Base-by-base conservation (phyloP, 1,140 invertebrate genomes). In the Temnothorax nylanderi region DNA sequence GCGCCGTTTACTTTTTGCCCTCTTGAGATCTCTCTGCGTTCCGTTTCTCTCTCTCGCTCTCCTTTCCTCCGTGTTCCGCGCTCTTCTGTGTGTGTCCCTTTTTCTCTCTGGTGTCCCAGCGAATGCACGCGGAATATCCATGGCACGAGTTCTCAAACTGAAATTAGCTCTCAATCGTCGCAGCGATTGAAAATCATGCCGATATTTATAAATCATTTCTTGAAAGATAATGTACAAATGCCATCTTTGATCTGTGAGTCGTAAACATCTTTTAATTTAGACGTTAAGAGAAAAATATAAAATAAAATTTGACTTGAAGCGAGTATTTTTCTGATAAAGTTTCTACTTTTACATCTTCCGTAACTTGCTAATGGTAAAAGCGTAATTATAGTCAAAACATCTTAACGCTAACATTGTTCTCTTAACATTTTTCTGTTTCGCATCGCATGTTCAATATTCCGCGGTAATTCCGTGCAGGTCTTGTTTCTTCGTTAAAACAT, bases 1-100 rank as follows among this genome's bases (percentile, higher is more conserved):
- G 94, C 91, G 91, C 92, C 91, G 93, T 91, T 94, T 93, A 93
- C 93, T 94, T 94, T 94, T 94, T 94, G 92, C 92, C 86, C 90
- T 88, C 54, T 62, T 71, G 65, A 87, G 37, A 82, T 89, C 85
- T 89, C 82, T 75, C 69, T 47, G 51, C 80, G 65, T 56, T 75
- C 74, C n/a, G 44, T 74, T 76, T 75, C 67, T 77, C 64, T 54
- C 41, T 21, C 60, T 67, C 75, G 74, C 51, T 41, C 72, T 51
- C 64, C 11, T 47, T 32, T 69, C 21, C 64, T 74, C 41, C 49
- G 62, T 26, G 44, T 47, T 51, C 37, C 71, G 13, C 67, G 32
- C 67, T 41, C 67, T 18, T n/a, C 18, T 10, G n/a, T 2, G 26
- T 26, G 34, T 81, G 41, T 21, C 47, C 44, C 81, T 51, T 80